Conservation (phyloP, 2,888 invertebrate genomes). For the Tiphia femorata region DNA sequence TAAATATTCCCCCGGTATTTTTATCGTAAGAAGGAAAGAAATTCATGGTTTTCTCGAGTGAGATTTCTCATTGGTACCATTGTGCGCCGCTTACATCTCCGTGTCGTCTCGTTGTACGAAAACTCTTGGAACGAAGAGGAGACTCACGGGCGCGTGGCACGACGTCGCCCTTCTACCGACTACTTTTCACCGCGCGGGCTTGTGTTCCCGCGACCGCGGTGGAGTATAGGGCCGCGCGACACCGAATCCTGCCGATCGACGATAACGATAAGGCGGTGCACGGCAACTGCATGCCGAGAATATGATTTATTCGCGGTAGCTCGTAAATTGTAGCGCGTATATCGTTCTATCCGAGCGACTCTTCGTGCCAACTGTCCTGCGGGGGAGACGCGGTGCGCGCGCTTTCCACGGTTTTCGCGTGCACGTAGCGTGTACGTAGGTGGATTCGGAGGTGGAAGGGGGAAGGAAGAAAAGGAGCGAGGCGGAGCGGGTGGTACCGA, state of each 20-base stretch:
- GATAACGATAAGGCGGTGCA: conserved; percentile 28
- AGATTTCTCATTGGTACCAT: too few relatives aligned
- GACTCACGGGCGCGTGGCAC: background rate
- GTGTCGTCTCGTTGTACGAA: too few relatives aligned
- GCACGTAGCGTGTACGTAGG: background rate
- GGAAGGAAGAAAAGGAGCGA: background rate
- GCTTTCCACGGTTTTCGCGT: too few relatives aligned
- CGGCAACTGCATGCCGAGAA: background rate
- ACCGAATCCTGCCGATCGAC: conserved; percentile 14
- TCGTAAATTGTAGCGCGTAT: conserved; percentile 27
- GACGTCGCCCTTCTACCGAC: background rate
- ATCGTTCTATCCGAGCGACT: conserved; percentile 11
- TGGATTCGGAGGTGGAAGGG: background rate
- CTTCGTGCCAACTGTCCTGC: conserved; percentile 14
- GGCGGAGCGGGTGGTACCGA: conserved; percentile 5
- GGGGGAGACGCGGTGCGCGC: background rate
- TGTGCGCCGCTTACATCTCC: too few relatives aligned
- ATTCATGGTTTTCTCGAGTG: too few relatives aligned
- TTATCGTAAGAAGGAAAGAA: too few relatives aligned
- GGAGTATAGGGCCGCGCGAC: background rate
- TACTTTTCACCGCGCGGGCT: background rate
- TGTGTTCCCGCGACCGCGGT: background rate
- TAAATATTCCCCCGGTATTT: too few relatives aligned
- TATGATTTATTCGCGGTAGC: conserved; percentile 32
- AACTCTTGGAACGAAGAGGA: too few relatives aligned